Evolutionary conservation across 2,797 vertebrate species (phyloP).

Genomic region (Pampus argenteus): DNA sequence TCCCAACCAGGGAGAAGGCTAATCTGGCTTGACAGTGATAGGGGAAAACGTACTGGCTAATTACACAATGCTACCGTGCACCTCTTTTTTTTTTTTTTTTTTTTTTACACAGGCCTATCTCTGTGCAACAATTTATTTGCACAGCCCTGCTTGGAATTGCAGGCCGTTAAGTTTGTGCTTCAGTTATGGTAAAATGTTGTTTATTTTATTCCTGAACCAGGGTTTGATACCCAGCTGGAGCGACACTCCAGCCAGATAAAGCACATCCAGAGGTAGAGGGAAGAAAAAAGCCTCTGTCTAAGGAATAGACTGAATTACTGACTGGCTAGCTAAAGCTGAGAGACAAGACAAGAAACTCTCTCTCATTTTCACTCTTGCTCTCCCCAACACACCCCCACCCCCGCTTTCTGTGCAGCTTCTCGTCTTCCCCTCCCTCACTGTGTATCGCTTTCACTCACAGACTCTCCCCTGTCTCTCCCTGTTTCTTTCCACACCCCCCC

Average conservation of each 20-base stretch:
- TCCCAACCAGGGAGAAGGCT: conserved; percentile 67
- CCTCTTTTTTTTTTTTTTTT: conserved; percentile 64
- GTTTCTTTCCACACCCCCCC: conserved; percentile 54
- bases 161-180: conserved; percentile 54
- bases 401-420: conserved; percentile 65
- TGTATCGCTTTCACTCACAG: conserved; percentile 79
- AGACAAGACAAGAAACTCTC: conserved; percentile 78
- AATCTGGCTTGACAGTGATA: conserved; percentile 77
- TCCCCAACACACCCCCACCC: conserved; percentile 9
- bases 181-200: conserved; percentile 64
- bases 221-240: conserved; percentile 75
- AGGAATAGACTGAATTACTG: conserved; percentile 78
- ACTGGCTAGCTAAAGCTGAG: conserved; percentile 69
- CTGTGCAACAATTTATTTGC: conserved; percentile 65
- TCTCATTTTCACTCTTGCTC: conserved; percentile 77
- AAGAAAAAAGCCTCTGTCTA: conserved; percentile 74
- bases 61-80: conserved; percentile 69
- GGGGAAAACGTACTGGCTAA: conserved; percentile 69
- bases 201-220: conserved; percentile 66
- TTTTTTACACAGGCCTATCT: conserved; percentile 59
- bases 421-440: conserved; percentile 70
- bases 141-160: conserved; percentile 34
- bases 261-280: conserved; percentile 69
- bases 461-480: conserved; percentile 69
- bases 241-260: conserved; percentile 77